Percentiles rank a stretch among this genome's conserved stretches.
Conservation (phyloP, 1,140 invertebrate genomes). For the Drosophila kanapiae region DNA sequence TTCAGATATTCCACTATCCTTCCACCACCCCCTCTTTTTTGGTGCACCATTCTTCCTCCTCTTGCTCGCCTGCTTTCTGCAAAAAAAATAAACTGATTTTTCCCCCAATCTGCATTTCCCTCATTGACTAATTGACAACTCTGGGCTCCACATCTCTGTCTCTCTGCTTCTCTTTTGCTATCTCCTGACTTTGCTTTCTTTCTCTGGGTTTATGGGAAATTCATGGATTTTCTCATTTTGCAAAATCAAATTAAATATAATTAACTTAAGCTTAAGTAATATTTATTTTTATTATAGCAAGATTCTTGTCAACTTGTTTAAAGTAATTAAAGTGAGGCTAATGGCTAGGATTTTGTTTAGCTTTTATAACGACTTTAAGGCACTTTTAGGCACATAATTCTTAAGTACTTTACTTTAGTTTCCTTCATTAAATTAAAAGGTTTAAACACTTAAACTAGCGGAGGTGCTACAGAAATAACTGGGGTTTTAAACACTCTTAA, state of each 20-base stretch:
- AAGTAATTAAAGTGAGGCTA: not conserved
- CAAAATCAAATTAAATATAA: slow-evolving; percentile 5
- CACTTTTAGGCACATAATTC: not conserved
- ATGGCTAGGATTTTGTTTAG: not conserved
- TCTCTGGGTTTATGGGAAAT: slow-evolving; percentile 10
- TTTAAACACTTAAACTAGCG: not conserved
- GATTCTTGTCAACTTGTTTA: not conserved
- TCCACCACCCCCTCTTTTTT: slow-evolving; percentile 17
- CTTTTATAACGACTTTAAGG: not conserved
- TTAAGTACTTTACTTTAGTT: not conserved
- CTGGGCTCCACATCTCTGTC: slow-evolving; percentile 11
- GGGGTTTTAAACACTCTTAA: no score
- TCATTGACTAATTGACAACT: slow-evolving; percentile 66
- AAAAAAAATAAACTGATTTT: slow-evolving; percentile 24
- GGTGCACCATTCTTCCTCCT: slow-evolving; percentile 30
- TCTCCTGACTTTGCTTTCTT: slow-evolving; percentile 18
- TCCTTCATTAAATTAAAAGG: no score
- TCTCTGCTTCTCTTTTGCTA: slow-evolving; percentile 13
- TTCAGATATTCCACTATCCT: slow-evolving; percentile 3
- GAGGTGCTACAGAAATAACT: no score
- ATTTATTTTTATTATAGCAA: not conserved
- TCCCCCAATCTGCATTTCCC: slow-evolving; percentile 30
- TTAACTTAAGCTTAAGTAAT: not conserved
- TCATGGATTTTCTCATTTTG: slow-evolving; percentile 14
- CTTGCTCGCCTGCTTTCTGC: slow-evolving; percentile 19